Evolutionary conservation across 2,797 vertebrate genomes (phyloP).

Genomic region (Pithecia hirsuta): DNA sequence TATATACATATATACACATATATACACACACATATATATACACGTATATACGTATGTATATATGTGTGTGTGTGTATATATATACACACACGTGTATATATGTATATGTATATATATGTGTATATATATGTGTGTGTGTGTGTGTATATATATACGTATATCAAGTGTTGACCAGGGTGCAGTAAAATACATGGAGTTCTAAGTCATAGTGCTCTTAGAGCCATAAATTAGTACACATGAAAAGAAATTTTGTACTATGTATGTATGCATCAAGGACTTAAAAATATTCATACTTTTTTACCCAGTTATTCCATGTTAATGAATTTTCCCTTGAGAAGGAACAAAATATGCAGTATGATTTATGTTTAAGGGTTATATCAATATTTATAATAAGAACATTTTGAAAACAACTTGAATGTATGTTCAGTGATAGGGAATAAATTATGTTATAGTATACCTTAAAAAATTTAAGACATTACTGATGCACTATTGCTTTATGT

Average conservation of each 20-base stretch:
- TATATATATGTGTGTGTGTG: too few relatives aligned
- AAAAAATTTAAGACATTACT: not conserved
- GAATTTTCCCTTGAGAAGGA: not conserved
- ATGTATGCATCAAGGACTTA: not conserved
- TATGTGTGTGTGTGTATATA: too few relatives aligned
- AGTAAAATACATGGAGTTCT: not conserved
- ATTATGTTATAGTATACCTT: not conserved
- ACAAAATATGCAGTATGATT: not conserved
- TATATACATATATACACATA: too few relatives aligned
- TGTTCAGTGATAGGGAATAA: not conserved
- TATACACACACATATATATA: too few relatives aligned
- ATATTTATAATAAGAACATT: not conserved
- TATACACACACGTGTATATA: fast-evolving
- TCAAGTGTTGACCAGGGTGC: not conserved
- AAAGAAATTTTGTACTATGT: not conserved
- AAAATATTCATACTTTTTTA: not conserved
- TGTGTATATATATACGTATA: too few relatives aligned
- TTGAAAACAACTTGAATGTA: not conserved
- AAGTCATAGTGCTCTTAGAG: not conserved
- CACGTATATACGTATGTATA: too few relatives aligned
- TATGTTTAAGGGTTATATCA: slow-evolving; percentile 3
- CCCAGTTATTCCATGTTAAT: not conserved
- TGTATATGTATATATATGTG: too few relatives aligned
- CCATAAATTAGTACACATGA: not conserved
- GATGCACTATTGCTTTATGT: not conserved